These are phyloP conservation scores for Sebastiscus albofasciatus DNA, from an alignment of 2,797 vertebrate genomes.

Conservation along the genomic window DNA sequence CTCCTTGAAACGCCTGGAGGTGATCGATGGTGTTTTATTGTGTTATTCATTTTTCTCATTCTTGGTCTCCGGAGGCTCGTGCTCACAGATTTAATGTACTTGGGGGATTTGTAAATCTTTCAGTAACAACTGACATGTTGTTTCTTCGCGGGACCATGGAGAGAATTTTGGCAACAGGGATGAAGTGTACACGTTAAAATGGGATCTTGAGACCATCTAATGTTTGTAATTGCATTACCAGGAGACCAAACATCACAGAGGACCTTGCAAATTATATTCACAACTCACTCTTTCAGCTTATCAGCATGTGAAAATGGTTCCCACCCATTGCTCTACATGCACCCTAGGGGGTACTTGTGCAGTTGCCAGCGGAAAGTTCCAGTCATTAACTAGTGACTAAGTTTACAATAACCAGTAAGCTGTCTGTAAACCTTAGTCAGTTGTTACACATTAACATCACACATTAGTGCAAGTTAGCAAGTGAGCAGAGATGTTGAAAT, in stretches of 20 bases:
- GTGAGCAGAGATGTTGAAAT: background rate
- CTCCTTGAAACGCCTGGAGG: slow-evolving; percentile 34
- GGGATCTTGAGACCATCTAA: slow-evolving; percentile 10
- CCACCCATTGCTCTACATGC: background rate
- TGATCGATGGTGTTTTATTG: slow-evolving; percentile 49
- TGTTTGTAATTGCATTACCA: slow-evolving; percentile 29
- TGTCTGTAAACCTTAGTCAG: background rate
- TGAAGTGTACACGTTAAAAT: slow-evolving; percentile 3
- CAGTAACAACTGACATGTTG: slow-evolving; percentile 14
- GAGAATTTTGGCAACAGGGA: slow-evolving; percentile 20
- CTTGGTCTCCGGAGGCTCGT: slow-evolving; percentile 8
- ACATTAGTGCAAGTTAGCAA: background rate
- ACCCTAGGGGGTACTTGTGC: background rate
- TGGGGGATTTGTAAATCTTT: slow-evolving; percentile 53
- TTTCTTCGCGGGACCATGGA: slow-evolving; percentile 23
- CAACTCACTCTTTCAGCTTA: background rate
- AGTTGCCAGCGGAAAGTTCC: background rate
- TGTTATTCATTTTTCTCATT: slow-evolving; percentile 47
- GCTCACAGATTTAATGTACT: slow-evolving; percentile 33
- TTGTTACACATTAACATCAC: background rate
- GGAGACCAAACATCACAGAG: slow-evolving; percentile 21
- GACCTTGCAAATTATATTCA: background rate
- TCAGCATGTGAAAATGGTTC: slow-evolving; percentile 1
- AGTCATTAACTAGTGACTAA: background rate
- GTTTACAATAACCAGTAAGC: background rate